Conservation (phyloP, 2,113 vertebrate genomes). For the Nyctereutes procyonoides region DNA sequence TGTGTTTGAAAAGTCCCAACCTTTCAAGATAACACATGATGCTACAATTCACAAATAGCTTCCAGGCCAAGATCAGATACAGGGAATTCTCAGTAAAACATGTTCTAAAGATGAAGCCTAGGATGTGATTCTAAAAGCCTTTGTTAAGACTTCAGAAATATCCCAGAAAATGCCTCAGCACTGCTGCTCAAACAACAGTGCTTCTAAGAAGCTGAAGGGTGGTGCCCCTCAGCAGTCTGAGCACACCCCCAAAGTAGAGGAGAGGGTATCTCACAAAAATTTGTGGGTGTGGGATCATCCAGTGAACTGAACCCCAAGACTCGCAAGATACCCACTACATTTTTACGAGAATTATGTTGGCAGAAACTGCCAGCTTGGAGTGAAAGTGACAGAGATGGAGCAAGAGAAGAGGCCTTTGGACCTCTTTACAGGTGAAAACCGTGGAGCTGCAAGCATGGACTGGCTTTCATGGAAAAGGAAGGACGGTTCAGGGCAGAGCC, state of each 20-base stretch:
- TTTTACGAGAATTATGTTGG: not conserved
- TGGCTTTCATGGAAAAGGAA: not conserved
- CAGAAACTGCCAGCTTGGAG: not conserved
- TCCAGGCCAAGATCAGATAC: not conserved
- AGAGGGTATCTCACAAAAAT: not conserved
- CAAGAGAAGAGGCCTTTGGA: not conserved
- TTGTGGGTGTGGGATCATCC: not conserved
- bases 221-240: not conserved
- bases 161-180: not conserved
- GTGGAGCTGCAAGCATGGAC: not conserved
- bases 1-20: not conserved
- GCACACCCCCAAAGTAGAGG: slow-evolving; percentile 9
- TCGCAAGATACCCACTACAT: not conserved
- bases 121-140: slow-evolving; percentile 10
- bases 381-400: not conserved
- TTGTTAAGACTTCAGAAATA: slow-evolving; percentile 16
- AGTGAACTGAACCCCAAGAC: slow-evolving; percentile 17
- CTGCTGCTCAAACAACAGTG: not conserved
- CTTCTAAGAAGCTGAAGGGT: not conserved
- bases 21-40: not conserved
- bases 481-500: not conserved
- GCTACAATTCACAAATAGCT: slow-evolving; percentile 38
- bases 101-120: slow-evolving; percentile 22
- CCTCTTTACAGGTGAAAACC: not conserved
- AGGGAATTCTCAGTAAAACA: slow-evolving; percentile 16